These are phyloP conservation scores for Parasteatoda lunata DNA, from an alignment of 2,888 invertebrate species.

Conservation along the genomic window DNA sequence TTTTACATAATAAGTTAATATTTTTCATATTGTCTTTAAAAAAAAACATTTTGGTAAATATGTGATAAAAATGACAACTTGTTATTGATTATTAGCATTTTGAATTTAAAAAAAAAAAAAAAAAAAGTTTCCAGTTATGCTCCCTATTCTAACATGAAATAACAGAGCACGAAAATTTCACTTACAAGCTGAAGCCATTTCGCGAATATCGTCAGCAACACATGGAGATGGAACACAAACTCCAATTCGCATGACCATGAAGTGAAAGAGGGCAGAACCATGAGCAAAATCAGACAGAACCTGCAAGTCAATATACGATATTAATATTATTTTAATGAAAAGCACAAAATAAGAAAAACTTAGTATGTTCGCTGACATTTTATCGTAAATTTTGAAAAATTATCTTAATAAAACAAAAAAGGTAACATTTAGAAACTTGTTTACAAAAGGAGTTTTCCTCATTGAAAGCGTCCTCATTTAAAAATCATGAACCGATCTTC, in stretches of 20 bases:
- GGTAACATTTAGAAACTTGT: no score
- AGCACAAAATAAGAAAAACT: neutral
- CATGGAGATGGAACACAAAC: slow-evolving; percentile 52
- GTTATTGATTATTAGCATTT: neutral
- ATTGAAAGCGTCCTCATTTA: no score
- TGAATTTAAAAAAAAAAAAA: no score
- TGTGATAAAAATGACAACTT: no score
- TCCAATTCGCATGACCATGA: slow-evolving; percentile 60
- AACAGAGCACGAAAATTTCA: neutral
- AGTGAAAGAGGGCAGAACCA: slow-evolving; percentile 48
- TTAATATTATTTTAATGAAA: neutral
- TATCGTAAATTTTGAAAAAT: no score
- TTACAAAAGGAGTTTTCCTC: no score
- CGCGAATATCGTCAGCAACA: slow-evolving; percentile 46
- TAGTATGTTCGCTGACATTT: no score
- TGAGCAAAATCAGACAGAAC: slow-evolving; percentile 42
- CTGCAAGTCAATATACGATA: slow-evolving; percentile 8
- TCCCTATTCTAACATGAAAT: neutral
- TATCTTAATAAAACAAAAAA: no score
- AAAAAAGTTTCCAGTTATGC: neutral
- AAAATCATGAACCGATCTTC: no score
- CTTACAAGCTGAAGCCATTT: slow-evolving; percentile 51
- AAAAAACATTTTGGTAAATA: no score
- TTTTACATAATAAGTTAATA: no score
- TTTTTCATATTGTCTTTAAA: no score